Evolutionary conservation across 2,888 invertebrate genomes (phyloP).

Genomic region (Nomada lathburiana): DNA sequence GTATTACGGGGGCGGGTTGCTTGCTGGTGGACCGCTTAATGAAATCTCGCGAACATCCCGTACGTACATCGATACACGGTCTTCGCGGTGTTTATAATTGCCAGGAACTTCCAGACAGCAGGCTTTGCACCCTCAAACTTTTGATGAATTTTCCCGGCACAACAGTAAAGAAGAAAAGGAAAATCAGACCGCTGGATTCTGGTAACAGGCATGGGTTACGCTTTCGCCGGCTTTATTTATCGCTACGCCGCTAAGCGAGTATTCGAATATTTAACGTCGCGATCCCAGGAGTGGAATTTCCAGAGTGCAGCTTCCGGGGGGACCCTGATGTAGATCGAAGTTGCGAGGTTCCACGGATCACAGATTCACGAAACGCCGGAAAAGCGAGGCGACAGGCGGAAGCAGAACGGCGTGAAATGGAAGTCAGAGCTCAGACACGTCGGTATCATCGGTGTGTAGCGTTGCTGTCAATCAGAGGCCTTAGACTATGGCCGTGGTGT

Average conservation of each 20-base stretch:
- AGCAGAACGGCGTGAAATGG: slow-evolving; percentile 73
- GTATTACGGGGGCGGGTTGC: slow-evolving; percentile 43
- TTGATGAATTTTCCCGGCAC: slow-evolving; percentile 19
- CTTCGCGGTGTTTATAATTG: slow-evolving; percentile 21
- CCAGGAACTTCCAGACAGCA: not conserved
- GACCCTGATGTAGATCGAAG: not conserved
- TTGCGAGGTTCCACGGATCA: slow-evolving; percentile 1
- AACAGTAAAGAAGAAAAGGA: no score
- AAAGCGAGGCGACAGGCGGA: slow-evolving; percentile 68
- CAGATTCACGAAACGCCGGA: slow-evolving; percentile 54
- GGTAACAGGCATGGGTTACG: no score
- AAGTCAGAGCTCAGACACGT: slow-evolving; percentile 68
- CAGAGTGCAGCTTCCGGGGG: not conserved
- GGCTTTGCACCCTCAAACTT: not conserved
- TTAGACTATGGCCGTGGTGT: slow-evolving; percentile 65
- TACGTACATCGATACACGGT: slow-evolving; percentile 16
- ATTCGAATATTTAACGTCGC: no score
- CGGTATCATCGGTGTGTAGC: slow-evolving; percentile 67
- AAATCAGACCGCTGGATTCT: not conserved
- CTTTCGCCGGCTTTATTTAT: no score
- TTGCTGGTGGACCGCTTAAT: slow-evolving; percentile 56
- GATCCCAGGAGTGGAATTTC: no score
- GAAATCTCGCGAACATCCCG: slow-evolving; percentile 52
- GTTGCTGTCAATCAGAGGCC: slow-evolving; percentile 68
- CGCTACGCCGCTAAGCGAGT: no score